A percentile compares a stretch with the other conserved stretches of the same genome.
Evolutionary conservation across 2,888 invertebrate species (phyloP).

Genomic region (Leucophenga montana): DNA sequence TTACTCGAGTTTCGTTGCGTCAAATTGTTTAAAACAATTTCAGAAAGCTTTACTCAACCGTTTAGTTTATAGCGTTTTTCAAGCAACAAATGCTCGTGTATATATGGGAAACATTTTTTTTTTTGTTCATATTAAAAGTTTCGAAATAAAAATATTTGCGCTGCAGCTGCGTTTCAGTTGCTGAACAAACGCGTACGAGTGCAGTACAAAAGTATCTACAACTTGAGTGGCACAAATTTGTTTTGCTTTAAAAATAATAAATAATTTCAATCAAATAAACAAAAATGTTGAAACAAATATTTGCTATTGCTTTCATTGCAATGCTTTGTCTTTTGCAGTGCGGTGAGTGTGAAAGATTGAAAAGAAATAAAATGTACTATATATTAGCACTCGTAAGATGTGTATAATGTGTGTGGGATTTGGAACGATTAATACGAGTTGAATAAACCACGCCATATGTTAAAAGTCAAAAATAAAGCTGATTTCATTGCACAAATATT

Average conservation of each 20-base stretch:
- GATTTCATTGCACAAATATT: conserved; percentile 49
- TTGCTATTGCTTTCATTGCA: conserved; percentile 57
- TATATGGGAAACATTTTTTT: conserved; percentile 1
- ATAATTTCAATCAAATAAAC: neutral
- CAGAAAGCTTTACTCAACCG: conserved; percentile 46
- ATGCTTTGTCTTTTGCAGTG: conserved; percentile 62
- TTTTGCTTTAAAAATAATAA: too few relatives aligned
- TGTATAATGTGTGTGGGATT: conserved; percentile 38
- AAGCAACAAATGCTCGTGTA: neutral
- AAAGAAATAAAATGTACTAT: conserved; percentile 22
- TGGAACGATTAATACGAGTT: neutral
- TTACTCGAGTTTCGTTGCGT: conserved; percentile 48
- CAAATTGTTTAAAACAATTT: conserved; percentile 36
- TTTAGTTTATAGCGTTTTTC: neutral
- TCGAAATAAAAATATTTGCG: conserved; percentile 38
- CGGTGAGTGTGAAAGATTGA: conserved; percentile 56
- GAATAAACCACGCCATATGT: neutral
- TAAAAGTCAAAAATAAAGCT: conserved; percentile 38
- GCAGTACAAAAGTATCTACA: conserved; percentile 25
- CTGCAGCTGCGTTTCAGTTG: conserved; percentile 48
- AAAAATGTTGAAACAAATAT: conserved; percentile 66
- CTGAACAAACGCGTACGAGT: conserved; percentile 46
- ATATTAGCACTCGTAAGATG: too few relatives aligned
- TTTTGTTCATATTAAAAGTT: conserved; percentile 4
- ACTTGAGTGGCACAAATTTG: neutral